Base-by-base conservation (phyloP, 1,140 invertebrate genomes). In the Colletes gigas region DNA sequence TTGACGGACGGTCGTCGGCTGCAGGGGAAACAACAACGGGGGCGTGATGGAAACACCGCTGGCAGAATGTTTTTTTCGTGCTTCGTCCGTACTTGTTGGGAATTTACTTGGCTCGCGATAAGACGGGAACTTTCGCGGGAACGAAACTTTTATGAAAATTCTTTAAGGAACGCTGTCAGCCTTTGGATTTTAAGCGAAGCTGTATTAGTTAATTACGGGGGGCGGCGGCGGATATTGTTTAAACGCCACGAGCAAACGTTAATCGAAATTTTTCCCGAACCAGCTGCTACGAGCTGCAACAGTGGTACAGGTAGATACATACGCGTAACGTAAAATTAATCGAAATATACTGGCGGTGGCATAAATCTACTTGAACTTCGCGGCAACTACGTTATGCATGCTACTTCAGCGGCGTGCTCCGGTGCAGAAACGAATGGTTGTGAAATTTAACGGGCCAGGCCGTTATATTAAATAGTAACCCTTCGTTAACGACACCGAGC, bases 331-430 rank as follows among this genome's bases (percentile, higher is more conserved):
- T 9, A 54, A 71, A 86, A 86, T 86, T 86, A 85, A 86, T 82
- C 68, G 80, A 63, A 70, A 85, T 83, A 66, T 80, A 82, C 54
- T 78, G 83, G 54, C 65, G 21, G 41, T 84, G 63, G 80, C 75
- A 85, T 84, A 81, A 85, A 82, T 85, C 84, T 60, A 62, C 73
- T 75, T 47, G 67, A 85, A 85, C 62, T 85, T 85, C 60, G 59
- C 67, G 68, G 74, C 73, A 82, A 70, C 83, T 55, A 70, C 72
- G 69, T n/a, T 80, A 67, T 52, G 59, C 50, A 19, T 52, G 62
- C 63, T 19, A 67, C 78, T 80, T 80, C 62, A 65, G n/a, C 44
- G n/a, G 10, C 55, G 44, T 55, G 66, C 66, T 39, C 44, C 17
- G 15, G 7, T 41, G 8, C 12, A 1, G 68, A 59, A 82, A 78